Conservation (phyloP, 2,888 invertebrate species). For the Eupithecia vulgata region DNA sequence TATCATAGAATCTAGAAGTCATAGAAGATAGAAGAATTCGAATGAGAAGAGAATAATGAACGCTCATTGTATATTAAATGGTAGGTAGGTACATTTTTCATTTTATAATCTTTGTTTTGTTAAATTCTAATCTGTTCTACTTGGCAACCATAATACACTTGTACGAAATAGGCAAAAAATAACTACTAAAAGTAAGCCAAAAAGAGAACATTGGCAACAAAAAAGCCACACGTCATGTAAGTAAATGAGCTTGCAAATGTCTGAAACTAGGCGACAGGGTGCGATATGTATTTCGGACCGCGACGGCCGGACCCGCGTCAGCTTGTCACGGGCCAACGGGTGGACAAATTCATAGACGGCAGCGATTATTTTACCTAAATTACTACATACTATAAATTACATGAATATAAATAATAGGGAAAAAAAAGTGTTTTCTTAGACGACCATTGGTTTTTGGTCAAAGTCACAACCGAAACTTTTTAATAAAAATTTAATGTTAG, state of each 20-base stretch:
- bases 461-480: too few species aligned
- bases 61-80: neutral
- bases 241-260: conserved; percentile 60
- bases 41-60: neutral
- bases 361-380: conserved; percentile 41
- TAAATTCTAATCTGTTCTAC: neutral
- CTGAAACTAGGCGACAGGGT: conserved; percentile 68
- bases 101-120: neutral
- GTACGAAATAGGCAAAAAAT: neutral
- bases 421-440: too few species aligned
- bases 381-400: neutral
- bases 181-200: neutral
- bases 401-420: too few species aligned
- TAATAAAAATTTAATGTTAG: too few species aligned
- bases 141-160: neutral
- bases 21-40: neutral
- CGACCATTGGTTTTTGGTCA: too few species aligned
- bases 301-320: conserved; percentile 76
- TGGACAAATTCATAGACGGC: conserved; percentile 44
- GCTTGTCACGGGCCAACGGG: conserved; percentile 65
- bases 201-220: conserved; percentile 35
- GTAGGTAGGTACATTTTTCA: neutral
- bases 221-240: conserved; percentile 56
- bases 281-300: conserved; percentile 76
- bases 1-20: too few species aligned